A percentile compares a stretch with the other conserved stretches of the same genome.
These are phyloP conservation scores for Eulithis prunata DNA, from an alignment of 2,888 invertebrate species.

Conservation along the genomic window DNA sequence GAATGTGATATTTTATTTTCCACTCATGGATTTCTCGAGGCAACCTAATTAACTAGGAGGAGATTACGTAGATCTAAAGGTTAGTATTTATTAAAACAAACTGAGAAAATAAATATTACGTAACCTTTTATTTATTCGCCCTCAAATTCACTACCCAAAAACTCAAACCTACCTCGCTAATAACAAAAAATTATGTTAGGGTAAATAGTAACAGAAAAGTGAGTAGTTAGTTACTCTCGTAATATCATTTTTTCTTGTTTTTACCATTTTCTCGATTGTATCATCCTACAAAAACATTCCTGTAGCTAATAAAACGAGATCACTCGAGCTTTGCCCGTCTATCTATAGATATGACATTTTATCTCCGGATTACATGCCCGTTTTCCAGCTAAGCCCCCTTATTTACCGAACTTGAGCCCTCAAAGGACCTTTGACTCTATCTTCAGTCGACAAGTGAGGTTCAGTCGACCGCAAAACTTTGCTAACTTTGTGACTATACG, in stretches of 20 bases:
- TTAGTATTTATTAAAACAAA: not conserved
- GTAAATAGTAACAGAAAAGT: too few species aligned
- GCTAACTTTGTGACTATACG: not conserved
- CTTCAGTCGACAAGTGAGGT: conserved; percentile 19
- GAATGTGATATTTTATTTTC: conserved; percentile 5
- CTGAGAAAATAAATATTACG: not conserved
- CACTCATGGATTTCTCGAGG: not conserved
- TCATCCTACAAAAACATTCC: too few species aligned
- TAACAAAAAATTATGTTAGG: too few species aligned
- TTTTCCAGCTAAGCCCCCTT: conserved; percentile 14
- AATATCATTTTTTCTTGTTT: not conserved
- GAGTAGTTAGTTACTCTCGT: too few species aligned
- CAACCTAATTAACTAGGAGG: not conserved
- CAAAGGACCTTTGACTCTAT: conserved; percentile 13
- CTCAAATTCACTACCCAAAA: too few species aligned
- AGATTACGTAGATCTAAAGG: not conserved
- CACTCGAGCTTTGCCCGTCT: conserved; percentile 1
- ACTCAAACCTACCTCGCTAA: too few species aligned
- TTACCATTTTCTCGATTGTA: not conserved
- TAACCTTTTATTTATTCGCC: too few species aligned
- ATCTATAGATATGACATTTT: conserved; percentile 8
- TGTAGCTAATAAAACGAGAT: not conserved
- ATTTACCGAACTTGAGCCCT: conserved; percentile 10
- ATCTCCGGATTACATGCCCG: conserved; percentile 10
- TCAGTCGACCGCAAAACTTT: conserved; percentile 11